Base-by-base conservation (phyloP, 2,113 vertebrate species). In the Upupa epops region DNA sequence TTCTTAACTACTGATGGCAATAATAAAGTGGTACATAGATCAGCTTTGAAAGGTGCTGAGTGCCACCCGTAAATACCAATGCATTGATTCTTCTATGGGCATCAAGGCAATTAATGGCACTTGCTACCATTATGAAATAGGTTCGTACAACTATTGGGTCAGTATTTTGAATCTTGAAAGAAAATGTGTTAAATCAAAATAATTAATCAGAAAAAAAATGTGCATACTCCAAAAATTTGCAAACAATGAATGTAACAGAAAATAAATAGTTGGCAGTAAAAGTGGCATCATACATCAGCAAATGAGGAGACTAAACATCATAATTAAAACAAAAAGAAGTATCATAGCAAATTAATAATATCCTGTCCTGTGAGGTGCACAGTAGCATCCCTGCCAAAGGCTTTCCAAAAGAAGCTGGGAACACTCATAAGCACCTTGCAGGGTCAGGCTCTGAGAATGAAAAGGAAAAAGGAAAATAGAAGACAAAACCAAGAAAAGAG, bases 301-400 rank as follows among this genome's bases (percentile, higher is more conserved):
- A 65, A 68, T 2, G 5, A 75, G 6, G 16, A 11, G 20, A 77
- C 22, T 48, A 70, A 71, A 52, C 13, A 32, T 15, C 59, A 29
- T 14, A 83, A 66, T 80, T 69, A 42, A 42, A 42, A 72, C 32
- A 81, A 13, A 34, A 89, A 82, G 17, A 40, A 31, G 19, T 65
- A 73, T 29, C 80, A 61, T 29, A 51, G 1, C 15, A 87, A 91
- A 93, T 25, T 11, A 77, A 80, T 51, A 69, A 25, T 21, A 83
- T 93, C 86, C 90, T 94, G 68, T 91, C 92, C 91, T 95, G 92
- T 92, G 90, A 96, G 92, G 92, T 95, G 90, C 83, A 93, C 72
- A 95, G 87, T 64, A 73, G 83, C 79, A 95, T 95, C 78, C 85
- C 83, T 93, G 70, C n/a, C 75, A 86, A 94, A 71, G 42, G 32